phyloP scores from a whole-genome alignment of 2,113 vertebrate genomes.

The Ancistrus triradiatus region DNA sequence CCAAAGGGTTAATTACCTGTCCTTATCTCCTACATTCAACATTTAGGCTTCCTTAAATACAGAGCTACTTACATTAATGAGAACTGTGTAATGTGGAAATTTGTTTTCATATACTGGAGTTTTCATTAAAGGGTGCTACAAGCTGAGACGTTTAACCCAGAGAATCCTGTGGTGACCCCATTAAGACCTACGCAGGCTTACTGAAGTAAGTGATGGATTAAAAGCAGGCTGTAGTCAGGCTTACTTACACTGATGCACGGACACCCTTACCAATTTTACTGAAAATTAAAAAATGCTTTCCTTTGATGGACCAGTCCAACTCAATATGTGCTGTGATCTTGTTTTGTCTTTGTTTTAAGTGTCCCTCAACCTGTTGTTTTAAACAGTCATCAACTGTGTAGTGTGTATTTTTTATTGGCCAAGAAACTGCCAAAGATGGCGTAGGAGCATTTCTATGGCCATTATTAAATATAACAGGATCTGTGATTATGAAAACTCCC shows the following conservation, averaged over 20 bases:
- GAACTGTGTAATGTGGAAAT: conserved; percentile 12
- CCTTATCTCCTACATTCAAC: conserved; percentile 58
- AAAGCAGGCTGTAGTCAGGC: conserved; percentile 14
- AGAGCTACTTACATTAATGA: conserved; percentile 56
- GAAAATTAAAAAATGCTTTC: conserved; percentile 6
- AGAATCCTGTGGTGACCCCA: conserved; percentile 21
- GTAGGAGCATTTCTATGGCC: too few relatives aligned
- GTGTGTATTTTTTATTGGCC: too few relatives aligned
- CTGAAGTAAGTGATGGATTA: conserved; percentile 27
- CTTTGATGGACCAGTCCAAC: background rate
- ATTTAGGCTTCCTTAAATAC: conserved; percentile 61
- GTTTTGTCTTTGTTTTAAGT: too few relatives aligned
- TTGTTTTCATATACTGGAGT: background rate
- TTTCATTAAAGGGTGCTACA: conserved; percentile 15
- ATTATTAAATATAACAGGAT: too few relatives aligned
- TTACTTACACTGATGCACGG: conserved; percentile 11
- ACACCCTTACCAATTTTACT: conserved; percentile 10
- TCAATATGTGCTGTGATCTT: too few relatives aligned
- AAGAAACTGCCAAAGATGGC: too few relatives aligned
- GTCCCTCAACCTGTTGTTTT: too few relatives aligned
- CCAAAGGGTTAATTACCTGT: conserved; percentile 78
- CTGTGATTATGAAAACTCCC: too few relatives aligned
- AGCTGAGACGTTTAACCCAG: background rate
- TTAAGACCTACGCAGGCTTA: conserved; percentile 20
- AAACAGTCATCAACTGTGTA: too few relatives aligned